Percentiles rank a stretch among this genome's conserved stretches.
Evolutionary conservation across 2,888 invertebrate species (phyloP).

Genomic region (Gonocerus acuteangulatus): DNA sequence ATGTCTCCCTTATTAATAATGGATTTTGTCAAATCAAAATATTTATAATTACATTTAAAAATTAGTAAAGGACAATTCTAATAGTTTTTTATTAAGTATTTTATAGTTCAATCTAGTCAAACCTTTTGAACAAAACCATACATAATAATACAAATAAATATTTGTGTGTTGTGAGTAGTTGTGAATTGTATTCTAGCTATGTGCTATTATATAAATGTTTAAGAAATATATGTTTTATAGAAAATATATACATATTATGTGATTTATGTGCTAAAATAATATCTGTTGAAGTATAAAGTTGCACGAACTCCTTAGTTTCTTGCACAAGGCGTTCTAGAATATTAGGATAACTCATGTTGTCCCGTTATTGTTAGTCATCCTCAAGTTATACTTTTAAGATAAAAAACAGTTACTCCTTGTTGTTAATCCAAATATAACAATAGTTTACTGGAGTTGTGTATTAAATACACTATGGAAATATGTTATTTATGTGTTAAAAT

Average conservation of each 20-base stretch:
- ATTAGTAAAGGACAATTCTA: not conserved
- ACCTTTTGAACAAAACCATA: not conserved
- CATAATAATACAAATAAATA: not conserved
- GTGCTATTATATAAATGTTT: not conserved
- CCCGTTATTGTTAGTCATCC: not conserved
- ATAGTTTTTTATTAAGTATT: not conserved
- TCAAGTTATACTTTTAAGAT: not conserved
- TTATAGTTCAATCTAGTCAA: not conserved
- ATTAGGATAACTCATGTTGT: not conserved
- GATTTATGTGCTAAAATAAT: not conserved
- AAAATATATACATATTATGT: not conserved
- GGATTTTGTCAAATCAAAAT: not conserved
- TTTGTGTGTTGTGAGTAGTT: not conserved
- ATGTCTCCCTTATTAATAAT: not conserved
- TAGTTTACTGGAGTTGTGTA: not conserved
- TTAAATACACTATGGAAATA: not conserved
- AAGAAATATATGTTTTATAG: not conserved
- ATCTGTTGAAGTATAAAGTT: not conserved
- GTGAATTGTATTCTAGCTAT: not conserved
- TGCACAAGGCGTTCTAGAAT: not conserved
- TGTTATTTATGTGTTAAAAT: too few species aligned
- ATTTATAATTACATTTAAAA: not conserved
- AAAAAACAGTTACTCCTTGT: not conserved
- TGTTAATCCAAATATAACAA: not conserved
- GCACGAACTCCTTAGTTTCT: not conserved